A percentile compares a stretch with the other conserved stretches of the same genome.
These are phyloP conservation scores for Linurgus olivaceus DNA, from an alignment of 2,797 vertebrate genomes.

Conservation along the genomic window DNA sequence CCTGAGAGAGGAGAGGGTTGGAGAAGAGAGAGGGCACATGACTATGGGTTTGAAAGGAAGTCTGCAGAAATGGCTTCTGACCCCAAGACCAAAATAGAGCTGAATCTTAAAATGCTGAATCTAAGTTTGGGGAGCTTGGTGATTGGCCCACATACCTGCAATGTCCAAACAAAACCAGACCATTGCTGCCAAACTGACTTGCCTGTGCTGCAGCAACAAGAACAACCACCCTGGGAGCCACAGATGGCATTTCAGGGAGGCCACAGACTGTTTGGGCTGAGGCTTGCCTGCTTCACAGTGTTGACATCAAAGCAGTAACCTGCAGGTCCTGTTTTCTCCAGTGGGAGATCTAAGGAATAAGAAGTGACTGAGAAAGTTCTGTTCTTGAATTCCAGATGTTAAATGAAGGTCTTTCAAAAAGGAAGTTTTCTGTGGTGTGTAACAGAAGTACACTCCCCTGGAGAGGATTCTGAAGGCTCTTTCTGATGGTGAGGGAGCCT, in stretches of 20 bases:
- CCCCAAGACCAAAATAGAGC: not conserved
- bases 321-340: not conserved
- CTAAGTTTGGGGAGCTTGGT: not conserved
- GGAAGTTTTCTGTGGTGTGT: not conserved
- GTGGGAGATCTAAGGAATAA: not conserved
- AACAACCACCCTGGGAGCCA: not conserved
- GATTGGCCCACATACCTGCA: not conserved
- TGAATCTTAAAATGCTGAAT: not conserved
- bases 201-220: not conserved
- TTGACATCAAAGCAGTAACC: not conserved
- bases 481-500: conserved; percentile 9
- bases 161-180: not conserved
- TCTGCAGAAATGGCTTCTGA: not conserved
- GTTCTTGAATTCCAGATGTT: not conserved
- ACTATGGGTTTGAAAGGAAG: not conserved
- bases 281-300: not conserved
- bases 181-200: not conserved
- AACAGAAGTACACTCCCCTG: not conserved
- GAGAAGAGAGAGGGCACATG: accelerated
- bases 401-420: conserved; percentile 6
- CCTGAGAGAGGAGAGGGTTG: not conserved
- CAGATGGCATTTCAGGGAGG: not conserved
- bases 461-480: not conserved
- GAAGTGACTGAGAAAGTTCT: not conserved
- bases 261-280: not conserved